phyloP scores from a whole-genome alignment of 2,888 invertebrate species.

The Epinotia ramella region DNA sequence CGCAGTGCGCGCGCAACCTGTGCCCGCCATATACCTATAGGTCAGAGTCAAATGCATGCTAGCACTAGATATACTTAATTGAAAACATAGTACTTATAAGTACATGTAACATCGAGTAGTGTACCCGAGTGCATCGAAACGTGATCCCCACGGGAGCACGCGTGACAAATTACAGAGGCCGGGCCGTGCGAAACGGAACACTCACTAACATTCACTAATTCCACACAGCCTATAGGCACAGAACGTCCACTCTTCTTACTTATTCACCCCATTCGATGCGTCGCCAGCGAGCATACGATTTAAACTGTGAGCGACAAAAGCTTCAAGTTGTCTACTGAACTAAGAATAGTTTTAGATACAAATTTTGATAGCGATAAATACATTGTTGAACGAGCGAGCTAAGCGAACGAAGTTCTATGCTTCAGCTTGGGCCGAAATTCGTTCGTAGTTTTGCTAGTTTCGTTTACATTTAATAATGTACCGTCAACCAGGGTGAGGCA shows the following conservation, averaged over 20 bases:
- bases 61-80: neutral
- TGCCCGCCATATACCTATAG: too few relatives aligned
- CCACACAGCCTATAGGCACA: slow-evolving; percentile 14
- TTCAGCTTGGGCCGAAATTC: too few relatives aligned
- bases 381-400: too few relatives aligned
- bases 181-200: slow-evolving; percentile 75
- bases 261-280: neutral
- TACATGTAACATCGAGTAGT: slow-evolving; percentile 46
- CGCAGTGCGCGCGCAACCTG: too few relatives aligned
- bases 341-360: too few relatives aligned
- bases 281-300: neutral
- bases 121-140: slow-evolving; percentile 61
- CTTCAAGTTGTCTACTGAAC: too few relatives aligned
- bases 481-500: too few relatives aligned
- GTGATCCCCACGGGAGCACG: slow-evolving; percentile 62
- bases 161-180: slow-evolving; percentile 72
- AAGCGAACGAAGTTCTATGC: too few relatives aligned
- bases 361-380: too few relatives aligned
- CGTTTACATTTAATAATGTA: too few relatives aligned
- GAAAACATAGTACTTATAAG: slow-evolving; percentile 2
- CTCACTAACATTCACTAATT: slow-evolving; percentile 53
- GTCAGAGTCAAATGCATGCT: neutral
- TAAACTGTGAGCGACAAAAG: too few relatives aligned
- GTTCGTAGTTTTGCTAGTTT: too few relatives aligned
- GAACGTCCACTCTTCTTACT: neutral